These are phyloP conservation scores for Saguinus imperator DNA, from an alignment of 2,113 vertebrate species.

Conservation along the genomic window DNA sequence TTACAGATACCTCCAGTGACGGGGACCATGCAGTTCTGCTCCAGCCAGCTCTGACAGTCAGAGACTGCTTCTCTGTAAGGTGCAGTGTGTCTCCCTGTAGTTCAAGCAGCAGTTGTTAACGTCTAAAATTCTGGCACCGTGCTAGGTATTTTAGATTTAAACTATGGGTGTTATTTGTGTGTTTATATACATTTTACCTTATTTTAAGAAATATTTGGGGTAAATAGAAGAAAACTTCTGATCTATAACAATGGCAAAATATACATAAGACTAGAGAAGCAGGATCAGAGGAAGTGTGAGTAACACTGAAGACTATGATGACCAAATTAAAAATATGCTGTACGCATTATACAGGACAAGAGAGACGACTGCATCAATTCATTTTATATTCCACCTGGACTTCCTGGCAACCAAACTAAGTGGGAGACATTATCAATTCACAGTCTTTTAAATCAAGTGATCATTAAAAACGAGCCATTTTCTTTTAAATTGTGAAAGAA, in stretches of 20 bases:
- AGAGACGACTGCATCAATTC: neutral
- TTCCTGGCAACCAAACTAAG: slow-evolving; percentile 8
- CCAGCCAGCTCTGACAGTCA: neutral
- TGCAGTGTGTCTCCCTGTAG: neutral
- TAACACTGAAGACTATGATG: neutral
- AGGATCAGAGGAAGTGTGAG: neutral
- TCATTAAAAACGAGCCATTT: neutral
- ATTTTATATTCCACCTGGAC: neutral
- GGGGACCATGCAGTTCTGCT: neutral
- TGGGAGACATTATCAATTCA: neutral
- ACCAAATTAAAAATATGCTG: neutral
- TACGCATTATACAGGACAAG: neutral
- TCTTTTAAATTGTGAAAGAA: neutral
- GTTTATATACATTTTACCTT: neutral
- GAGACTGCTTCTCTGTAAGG: neutral
- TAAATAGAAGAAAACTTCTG: neutral
- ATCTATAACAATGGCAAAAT: neutral
- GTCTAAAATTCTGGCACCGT: neutral
- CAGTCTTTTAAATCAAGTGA: neutral
- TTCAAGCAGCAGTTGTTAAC: neutral
- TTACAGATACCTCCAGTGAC: neutral
- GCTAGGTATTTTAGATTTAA: neutral
- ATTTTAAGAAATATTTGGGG: neutral
- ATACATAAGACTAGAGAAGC: neutral
- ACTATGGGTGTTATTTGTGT: neutral